Evolutionary conservation across 30 jellyfish, hydroid and myxozoan species (phyloP).

Genomic region (Morbakka virulenta): DNA sequence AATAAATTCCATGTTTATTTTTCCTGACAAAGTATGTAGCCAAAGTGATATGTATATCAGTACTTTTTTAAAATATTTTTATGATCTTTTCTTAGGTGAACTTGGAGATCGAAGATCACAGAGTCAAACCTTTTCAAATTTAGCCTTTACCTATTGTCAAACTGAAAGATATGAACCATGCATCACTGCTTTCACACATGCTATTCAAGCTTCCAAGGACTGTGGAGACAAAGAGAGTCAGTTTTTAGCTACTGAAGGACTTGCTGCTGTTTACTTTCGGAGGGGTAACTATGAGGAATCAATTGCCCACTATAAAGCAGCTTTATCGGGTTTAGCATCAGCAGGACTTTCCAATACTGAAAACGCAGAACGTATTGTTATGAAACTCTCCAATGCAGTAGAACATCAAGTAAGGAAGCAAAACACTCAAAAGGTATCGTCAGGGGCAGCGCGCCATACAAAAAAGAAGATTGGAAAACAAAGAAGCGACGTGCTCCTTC

Average conservation of each 20-base stretch:
- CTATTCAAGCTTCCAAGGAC: conserved; percentile 72
- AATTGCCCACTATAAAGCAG: conserved; percentile 55
- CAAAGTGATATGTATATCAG: too few relatives aligned
- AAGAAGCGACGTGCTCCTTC: neutral
- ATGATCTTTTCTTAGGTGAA: conserved; percentile 67
- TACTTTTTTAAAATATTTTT: too few relatives aligned
- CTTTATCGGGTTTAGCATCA: conserved; percentile 48
- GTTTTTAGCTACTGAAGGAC: conserved; percentile 84
- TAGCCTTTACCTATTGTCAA: conserved; percentile 74
- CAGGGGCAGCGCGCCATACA: neutral
- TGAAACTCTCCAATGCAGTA: conserved; percentile 75
- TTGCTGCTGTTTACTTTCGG: conserved; percentile 76
- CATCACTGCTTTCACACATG: conserved; percentile 45
- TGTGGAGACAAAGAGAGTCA: conserved; percentile 69
- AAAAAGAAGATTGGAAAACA: neutral
- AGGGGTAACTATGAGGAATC: conserved; percentile 66
- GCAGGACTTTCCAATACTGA: conserved; percentile 1
- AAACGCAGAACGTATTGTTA: conserved; percentile 69
- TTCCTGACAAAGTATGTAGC: too few relatives aligned
- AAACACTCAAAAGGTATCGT: neutral
- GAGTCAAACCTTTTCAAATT: conserved; percentile 64
- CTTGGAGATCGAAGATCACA: conserved; percentile 54
- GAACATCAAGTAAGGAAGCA: conserved; percentile 22
- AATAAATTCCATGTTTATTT: too few relatives aligned
- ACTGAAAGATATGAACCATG: conserved; percentile 56